Conservation (phyloP, 2,113 vertebrate genomes). For the Sclerurus mexicanus region DNA sequence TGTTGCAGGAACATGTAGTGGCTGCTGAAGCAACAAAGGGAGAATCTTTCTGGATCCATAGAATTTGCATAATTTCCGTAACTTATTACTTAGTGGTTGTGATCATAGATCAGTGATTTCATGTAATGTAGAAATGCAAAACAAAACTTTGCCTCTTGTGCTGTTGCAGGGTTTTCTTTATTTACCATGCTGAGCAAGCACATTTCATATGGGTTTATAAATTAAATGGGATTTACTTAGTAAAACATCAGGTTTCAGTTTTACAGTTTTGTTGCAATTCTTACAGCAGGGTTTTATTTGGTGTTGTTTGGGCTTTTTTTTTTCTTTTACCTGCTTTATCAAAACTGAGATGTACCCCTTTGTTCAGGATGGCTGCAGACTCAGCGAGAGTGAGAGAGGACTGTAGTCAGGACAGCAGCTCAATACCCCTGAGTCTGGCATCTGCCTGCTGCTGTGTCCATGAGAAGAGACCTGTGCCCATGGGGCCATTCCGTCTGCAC, state of each 20-base stretch:
- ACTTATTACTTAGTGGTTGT: background rate
- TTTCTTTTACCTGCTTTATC: background rate
- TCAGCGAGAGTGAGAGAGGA: background rate
- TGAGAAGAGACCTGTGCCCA: background rate
- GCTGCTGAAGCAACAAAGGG: background rate
- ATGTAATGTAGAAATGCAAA: background rate
- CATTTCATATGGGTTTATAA: fast-evolving
- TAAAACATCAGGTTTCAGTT: background rate
- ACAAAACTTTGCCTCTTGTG: background rate
- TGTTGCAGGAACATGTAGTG: background rate
- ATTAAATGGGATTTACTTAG: background rate
- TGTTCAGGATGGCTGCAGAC: background rate
- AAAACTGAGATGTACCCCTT: background rate
- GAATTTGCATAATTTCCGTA: background rate
- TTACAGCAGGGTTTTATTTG: background rate
- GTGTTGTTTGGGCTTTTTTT: background rate
- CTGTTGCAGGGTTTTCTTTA: background rate
- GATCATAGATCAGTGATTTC: background rate
- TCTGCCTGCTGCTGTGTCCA: fast-evolving
- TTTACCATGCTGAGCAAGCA: background rate
- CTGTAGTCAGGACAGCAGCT: background rate
- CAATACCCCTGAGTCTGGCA: fast-evolving
- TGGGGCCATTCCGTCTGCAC: fast-evolving
- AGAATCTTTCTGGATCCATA: background rate
- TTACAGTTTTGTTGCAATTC: background rate